Percentiles rank a stretch among this genome's conserved stretches.
Conservation (phyloP, 2,888 invertebrate genomes). For the Salticus scenicus region DNA sequence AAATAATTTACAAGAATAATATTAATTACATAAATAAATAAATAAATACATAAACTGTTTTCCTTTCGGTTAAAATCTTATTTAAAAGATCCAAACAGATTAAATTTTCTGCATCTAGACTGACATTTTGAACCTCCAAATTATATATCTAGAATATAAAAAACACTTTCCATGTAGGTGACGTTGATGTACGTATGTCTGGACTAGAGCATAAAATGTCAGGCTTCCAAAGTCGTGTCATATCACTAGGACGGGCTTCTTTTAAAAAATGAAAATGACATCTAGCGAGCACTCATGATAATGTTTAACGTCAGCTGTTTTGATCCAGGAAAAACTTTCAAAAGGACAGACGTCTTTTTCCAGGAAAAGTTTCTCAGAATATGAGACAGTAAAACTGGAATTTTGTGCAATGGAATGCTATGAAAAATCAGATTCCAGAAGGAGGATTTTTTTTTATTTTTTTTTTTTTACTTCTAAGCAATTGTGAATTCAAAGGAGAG, state of each 20-base stretch:
- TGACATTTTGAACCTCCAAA: neutral
- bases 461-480: no score
- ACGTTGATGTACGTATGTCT: constrained; percentile 6
- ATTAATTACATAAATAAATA: no score
- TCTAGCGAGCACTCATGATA: neutral
- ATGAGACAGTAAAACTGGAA: neutral
- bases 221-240: neutral
- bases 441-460: no score
- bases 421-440: no score
- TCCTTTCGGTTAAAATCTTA: no score
- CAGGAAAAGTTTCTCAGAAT: neutral
- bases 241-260: constrained; percentile 8
- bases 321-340: constrained; percentile 4
- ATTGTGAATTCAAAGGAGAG: no score
- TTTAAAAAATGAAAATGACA: neutral
- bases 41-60: no score
- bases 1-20: no score
- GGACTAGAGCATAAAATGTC: constrained; percentile 6
- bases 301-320: constrained; percentile 1
- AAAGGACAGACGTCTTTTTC: neutral
- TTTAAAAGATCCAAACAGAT: neutral
- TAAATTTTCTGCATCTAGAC: neutral
- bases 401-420: neutral
- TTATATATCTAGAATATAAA: constrained; percentile 1
- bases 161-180: neutral